phyloP scores from a whole-genome alignment of 2,113 vertebrate genomes.

The Prunella fulvescens region DNA sequence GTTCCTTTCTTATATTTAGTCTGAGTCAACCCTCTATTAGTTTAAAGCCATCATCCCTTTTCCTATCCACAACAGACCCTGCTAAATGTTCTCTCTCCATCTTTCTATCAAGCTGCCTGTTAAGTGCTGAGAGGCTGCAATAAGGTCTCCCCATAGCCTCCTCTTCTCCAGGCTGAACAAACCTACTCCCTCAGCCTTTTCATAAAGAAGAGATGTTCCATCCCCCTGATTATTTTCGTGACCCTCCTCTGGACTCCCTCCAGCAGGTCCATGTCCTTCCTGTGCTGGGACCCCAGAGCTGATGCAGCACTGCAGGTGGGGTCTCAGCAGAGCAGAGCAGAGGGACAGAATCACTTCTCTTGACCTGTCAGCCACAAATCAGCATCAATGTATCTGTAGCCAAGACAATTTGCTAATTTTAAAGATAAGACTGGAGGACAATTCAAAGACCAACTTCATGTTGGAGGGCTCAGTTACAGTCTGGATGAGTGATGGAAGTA shows the following conservation, averaged over 20 bases:
- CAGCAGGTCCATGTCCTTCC: background rate
- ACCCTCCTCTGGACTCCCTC: fast-evolving
- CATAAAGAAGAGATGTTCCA: background rate
- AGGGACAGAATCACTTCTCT: background rate
- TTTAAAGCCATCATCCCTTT: background rate
- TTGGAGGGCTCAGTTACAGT: background rate
- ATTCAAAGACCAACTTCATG: background rate
- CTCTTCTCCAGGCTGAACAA: background rate
- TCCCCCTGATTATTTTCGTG: background rate
- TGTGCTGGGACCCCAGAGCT: background rate
- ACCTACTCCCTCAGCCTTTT: background rate
- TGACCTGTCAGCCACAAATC: background rate
- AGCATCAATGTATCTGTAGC: background rate
- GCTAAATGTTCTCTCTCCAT: background rate
- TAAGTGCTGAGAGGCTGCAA: background rate
- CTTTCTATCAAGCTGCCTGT: background rate
- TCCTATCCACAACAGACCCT: fast-evolving
- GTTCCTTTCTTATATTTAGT: background rate
- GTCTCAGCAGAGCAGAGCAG: fast-evolving
- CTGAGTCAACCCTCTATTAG: background rate
- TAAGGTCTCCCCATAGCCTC: background rate
- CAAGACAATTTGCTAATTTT: background rate
- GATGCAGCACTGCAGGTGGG: background rate
- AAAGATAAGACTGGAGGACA: background rate
- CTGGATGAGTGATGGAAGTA: background rate